Conservation (phyloP, 2,113 vertebrate species). For the Hippocampus mohnikei region DNA sequence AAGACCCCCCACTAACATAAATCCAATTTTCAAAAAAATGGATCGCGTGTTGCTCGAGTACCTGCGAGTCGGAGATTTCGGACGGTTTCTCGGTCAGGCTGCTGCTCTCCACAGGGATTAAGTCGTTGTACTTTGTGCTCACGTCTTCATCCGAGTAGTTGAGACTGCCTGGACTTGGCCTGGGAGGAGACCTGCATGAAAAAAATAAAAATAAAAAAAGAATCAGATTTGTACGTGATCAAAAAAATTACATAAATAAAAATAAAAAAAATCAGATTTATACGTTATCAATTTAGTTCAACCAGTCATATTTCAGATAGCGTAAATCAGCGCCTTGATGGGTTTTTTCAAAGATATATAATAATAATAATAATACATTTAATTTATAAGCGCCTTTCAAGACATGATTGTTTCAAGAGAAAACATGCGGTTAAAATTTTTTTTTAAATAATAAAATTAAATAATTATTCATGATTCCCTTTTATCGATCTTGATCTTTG, state of each 20-base stretch:
- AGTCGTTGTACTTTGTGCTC: slow-evolving; percentile 93
- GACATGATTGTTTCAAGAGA: no score
- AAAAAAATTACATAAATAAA: no score
- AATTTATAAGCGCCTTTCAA: no score
- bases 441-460: no score
- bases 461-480: no score
- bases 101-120: slow-evolving; percentile 93
- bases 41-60: slow-evolving; percentile 49
- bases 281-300: not conserved
- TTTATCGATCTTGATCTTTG: no score
- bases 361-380: no score
- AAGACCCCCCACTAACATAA: not conserved
- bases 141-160: slow-evolving; percentile 96
- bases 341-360: no score
- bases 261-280: slow-evolving; percentile 3
- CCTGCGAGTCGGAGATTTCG: slow-evolving; percentile 95
- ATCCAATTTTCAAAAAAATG: not conserved
- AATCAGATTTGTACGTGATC: not conserved
- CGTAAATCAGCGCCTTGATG: no score
- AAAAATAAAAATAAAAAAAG: not conserved
- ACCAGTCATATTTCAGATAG: no score
- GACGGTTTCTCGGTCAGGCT: slow-evolving; percentile 95
- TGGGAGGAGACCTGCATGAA: slow-evolving; percentile 82
- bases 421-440: no score
- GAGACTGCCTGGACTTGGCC: slow-evolving; percentile 93